Base-by-base conservation (phyloP, 1,140 invertebrate species). In the Bombus polaris region DNA sequence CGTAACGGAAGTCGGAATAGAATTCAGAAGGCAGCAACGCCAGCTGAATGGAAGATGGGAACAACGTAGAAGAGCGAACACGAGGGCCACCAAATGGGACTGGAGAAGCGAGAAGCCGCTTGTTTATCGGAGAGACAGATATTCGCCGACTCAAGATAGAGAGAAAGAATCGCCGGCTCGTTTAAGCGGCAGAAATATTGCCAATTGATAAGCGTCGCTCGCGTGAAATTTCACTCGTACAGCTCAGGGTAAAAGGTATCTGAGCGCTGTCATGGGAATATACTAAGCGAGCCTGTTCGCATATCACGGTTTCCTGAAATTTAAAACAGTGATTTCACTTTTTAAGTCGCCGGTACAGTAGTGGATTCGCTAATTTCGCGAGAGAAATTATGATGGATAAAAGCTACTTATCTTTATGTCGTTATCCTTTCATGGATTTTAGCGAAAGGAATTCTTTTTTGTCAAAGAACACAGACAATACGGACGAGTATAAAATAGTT, bases 11-110 rank as follows among this genome's bases (percentile, higher is more conserved):
- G 74, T 35, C 47, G 68, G 53, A 62, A 85, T 62, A 15, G 77
- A 80, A 85, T 83, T 83, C 62, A 57, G 62, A 68, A 77, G 62
- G 37, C 39, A 39, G 70, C 35, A 44, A 76, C 25, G 44, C 35
- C 62, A 35, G 15, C 35, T 59, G 68, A 81, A 72, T 62, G 47
- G 66, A 68, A 59, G 65, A 77, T 32, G 35, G 47, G n/a, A 35
- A 8, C 2, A 6, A 42, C 9, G n/a, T 25, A 22, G 32, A 68
- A 53, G 10, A 37, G 28, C 25, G 35, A 47, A 32, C 25, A 3
- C 18, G n/a, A 12, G 73, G 13, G 42, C 25, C 15, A 22, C 6
- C 22, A 25, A n/a, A 25, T 10, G 73, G 18, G 18, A 10, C n/a
- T 74, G 73, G 2, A 53, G n/a, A 12, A 53, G 73, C 32, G 65